Conservation (phyloP, 2,113 vertebrate species). For the Corvus moneduloides region DNA sequence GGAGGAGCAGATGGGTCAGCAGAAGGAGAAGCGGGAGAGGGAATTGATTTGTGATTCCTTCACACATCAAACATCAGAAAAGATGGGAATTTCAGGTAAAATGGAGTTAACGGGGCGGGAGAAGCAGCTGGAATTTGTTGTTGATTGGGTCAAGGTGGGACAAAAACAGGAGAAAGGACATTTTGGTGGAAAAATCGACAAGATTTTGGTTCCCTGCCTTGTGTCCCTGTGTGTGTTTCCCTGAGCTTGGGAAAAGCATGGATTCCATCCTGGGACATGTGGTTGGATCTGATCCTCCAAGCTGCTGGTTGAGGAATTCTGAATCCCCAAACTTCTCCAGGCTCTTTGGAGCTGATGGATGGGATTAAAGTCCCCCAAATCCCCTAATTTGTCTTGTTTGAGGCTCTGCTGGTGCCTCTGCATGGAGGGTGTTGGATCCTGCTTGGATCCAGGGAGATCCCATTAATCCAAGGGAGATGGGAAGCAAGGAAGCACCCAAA, state of each 20-base stretch:
- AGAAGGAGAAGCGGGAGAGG: neutral
- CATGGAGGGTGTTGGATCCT: fast-evolving
- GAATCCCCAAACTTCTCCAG: neutral
- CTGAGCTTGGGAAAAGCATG: neutral
- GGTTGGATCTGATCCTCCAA: neutral
- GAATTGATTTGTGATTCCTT: neutral
- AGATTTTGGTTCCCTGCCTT: neutral
- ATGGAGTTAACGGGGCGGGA: neutral
- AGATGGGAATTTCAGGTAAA: neutral
- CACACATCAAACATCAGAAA: neutral
- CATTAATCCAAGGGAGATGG: neutral
- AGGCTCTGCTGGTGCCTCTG: neutral
- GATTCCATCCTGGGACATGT: fast-evolving
- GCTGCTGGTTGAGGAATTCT: neutral
- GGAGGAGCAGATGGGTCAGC: neutral
- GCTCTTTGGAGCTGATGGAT: neutral
- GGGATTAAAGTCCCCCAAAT: fast-evolving
- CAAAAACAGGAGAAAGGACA: neutral
- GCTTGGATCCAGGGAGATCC: neutral
- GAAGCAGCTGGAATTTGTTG: neutral
- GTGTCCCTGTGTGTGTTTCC: neutral
- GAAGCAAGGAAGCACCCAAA: neutral
- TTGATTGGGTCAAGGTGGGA: neutral
- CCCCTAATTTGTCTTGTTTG: neutral
- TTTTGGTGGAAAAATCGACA: neutral